A percentile compares a stretch with the other conserved stretches of the same genome.
Evolutionary conservation across 2,888 invertebrate species (phyloP).

Genomic region (Eupithecia abbreviata): DNA sequence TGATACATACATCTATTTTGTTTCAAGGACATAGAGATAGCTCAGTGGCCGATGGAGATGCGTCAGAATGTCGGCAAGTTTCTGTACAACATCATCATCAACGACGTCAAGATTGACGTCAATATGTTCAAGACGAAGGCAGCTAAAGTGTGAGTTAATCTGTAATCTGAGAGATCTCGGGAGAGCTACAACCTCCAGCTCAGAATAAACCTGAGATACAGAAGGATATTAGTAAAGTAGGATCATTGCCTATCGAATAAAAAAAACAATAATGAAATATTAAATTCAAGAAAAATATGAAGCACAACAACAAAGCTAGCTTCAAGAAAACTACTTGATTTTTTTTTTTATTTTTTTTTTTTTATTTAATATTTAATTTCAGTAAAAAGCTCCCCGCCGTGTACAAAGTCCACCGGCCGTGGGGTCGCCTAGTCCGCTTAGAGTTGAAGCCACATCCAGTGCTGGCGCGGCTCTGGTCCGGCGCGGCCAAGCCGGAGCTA

Average conservation of each 20-base stretch:
- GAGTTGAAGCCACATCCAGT: constrained; percentile 94
- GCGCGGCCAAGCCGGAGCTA: constrained; percentile 87
- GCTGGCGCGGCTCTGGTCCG: constrained; percentile 86
- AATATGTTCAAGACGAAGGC: constrained; percentile 85
- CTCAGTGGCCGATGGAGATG: constrained; percentile 87
- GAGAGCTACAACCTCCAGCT: too few species aligned
- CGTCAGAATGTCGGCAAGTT: constrained; percentile 90
- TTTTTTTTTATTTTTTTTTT: too few species aligned
- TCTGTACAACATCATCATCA: constrained; percentile 92
- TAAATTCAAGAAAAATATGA: too few species aligned
- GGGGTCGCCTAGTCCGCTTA: constrained; percentile 85
- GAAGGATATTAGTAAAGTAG: too few species aligned
- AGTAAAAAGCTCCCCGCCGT: constrained; percentile 90
- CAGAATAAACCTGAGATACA: too few species aligned
- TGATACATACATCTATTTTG: not conserved
- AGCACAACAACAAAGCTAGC: too few species aligned
- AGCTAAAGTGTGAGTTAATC: constrained; percentile 71
- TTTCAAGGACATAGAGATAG: constrained; percentile 79
- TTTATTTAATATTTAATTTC: constrained; percentile 16
- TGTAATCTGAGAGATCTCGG: too few species aligned
- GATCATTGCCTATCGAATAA: too few species aligned
- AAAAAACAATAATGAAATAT: too few species aligned
- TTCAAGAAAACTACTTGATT: too few species aligned
- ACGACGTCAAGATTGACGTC: constrained; percentile 92
- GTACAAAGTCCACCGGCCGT: constrained; percentile 89